Conservation (phyloP, 2,113 vertebrate species). For the Lagopus muta region DNA sequence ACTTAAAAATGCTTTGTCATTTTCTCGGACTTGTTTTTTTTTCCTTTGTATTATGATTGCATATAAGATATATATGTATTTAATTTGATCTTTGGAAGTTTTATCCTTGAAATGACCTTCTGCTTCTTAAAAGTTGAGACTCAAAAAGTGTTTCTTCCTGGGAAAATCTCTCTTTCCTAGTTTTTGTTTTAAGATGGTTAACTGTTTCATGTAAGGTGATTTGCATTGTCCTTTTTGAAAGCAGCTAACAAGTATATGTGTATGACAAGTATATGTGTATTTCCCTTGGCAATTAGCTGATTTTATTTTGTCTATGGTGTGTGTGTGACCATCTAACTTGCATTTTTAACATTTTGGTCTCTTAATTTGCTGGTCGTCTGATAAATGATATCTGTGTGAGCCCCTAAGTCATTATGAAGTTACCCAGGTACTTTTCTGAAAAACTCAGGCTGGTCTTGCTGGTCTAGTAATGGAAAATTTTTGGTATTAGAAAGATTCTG, state of each 20-base stretch:
- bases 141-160: neutral
- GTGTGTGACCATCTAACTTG: neutral
- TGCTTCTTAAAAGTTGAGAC: neutral
- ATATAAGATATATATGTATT: neutral
- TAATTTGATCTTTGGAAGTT: neutral
- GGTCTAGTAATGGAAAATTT: neutral
- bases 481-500: neutral
- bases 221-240: neutral
- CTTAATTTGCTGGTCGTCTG: accelerated
- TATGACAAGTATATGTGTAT: neutral
- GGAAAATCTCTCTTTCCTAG: neutral
- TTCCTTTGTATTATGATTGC: neutral
- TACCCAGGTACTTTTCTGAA: neutral
- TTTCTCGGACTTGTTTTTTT: neutral
- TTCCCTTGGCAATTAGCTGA: neutral
- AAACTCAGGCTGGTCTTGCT: neutral
- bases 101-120: neutral
- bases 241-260: neutral
- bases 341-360: neutral
- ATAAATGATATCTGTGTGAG: neutral
- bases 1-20: neutral
- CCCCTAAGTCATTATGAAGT: neutral
- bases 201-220: neutral
- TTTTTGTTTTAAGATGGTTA: neutral
- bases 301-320: neutral